Evolutionary conservation across 2,113 vertebrate species (phyloP), one percentile per base, ranked within the genome.

Genomic region (Sakesphorus luctuosus): DNA sequence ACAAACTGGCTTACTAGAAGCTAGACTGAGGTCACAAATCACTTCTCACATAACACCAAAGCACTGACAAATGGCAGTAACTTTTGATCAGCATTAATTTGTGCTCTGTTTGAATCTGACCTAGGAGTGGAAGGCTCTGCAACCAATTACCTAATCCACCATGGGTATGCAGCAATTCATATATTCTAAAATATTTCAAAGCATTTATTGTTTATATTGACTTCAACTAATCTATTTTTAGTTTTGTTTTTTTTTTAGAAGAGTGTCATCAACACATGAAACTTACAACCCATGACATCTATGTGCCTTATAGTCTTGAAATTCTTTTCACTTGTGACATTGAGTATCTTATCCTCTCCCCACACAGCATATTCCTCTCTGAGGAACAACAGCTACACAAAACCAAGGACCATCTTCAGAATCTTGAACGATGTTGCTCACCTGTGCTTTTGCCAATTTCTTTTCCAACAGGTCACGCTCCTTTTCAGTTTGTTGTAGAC

Each of bases 401-500:
- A 95, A 58, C 5, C 18, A 40, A 83, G 18, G 25, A 74, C 2
- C 21, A 35, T 28, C 50, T 90, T 79, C 72, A 63, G 26, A 66
- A 72, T 31, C 18, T 80, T 72, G 63, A 91, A 73, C 24, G 81
- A 73, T 89, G 59, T 28, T 38, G 58, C 97, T 97, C 91, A 99
- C 98, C 98, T 99, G 98, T 77, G 98, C 98, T 90, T 98, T 98
- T 86, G 98, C 98, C 97, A 99, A 96, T 93, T 98, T 98, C 96
- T 99, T 99, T 97, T 99, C 98, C 87, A 99, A 93, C 33, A 97
- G 90, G 84, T 99, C 98, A 46, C 98, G 98, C 47, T 99, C 98
- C 69, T 97, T 97, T 96, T 99, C 98, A 7, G 98, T 98, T 94
- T 98, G 98, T 88, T 98, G 98, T 15, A 99, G 98, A 53, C 98